phyloP scores from a whole-genome alignment of 2,113 vertebrate genomes.

The Cisticola juncidis region DNA sequence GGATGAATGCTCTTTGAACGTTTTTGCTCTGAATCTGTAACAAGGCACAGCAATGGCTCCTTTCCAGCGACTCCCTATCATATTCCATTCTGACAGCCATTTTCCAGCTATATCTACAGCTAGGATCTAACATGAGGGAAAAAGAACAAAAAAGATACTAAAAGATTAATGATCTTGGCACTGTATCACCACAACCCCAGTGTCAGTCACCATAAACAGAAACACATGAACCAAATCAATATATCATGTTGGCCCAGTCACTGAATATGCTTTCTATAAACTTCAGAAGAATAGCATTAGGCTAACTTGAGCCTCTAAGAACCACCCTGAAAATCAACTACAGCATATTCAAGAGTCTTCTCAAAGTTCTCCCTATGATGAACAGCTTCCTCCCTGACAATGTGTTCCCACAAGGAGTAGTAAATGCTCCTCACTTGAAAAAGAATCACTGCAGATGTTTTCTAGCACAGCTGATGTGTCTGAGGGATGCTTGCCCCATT shows the following conservation, averaged over 20 bases:
- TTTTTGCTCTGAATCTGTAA: conserved; percentile 2
- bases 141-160: conserved; percentile 28
- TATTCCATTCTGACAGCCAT: background rate
- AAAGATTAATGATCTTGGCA: conserved; percentile 55
- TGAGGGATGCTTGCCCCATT: background rate
- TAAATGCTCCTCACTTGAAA: background rate
- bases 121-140: conserved; percentile 16
- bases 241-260: conserved; percentile 15
- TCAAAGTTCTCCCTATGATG: background rate
- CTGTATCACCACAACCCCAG: background rate
- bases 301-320: background rate
- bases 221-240: conserved; percentile 58
- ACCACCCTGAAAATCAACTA: conserved; percentile 14
- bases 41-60: conserved; percentile 1
- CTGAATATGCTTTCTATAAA: conserved; percentile 57
- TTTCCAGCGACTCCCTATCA: background rate
- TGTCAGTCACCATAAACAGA: conserved; percentile 43
- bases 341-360: background rate
- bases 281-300: conserved; percentile 41
- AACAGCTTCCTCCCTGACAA: background rate
- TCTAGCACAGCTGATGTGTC: background rate
- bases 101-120: conserved; percentile 6
- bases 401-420: background rate
- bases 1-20: background rate
- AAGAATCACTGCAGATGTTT: background rate